Conservation (phyloP, 2,888 invertebrate species). For the Pterostichus niger region DNA sequence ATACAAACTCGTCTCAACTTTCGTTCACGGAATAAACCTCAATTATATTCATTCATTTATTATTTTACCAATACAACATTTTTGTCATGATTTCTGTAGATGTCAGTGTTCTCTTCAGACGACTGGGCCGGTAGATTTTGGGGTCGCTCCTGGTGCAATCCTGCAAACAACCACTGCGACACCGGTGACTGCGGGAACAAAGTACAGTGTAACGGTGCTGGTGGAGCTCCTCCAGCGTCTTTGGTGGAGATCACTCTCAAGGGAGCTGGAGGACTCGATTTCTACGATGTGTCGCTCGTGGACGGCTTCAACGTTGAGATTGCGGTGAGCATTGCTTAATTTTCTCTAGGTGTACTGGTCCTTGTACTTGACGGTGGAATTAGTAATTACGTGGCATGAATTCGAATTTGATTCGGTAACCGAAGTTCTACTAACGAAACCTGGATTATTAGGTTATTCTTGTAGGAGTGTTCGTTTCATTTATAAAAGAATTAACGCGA, state of each 20-base stretch:
- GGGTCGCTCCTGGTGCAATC: constrained; percentile 74
- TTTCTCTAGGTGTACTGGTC: no score
- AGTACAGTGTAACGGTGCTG: constrained; percentile 74
- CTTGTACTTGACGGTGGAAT: no score
- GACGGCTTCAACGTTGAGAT: constrained; percentile 77
- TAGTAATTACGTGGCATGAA: no score
- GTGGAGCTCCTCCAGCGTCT: constrained; percentile 75
- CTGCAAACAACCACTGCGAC: constrained; percentile 70
- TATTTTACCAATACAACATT: background rate
- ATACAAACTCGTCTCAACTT: no score
- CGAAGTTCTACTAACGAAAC: no score
- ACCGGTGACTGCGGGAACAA: constrained; percentile 74
- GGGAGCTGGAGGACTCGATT: constrained; percentile 73
- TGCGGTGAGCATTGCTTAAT: constrained; percentile 68
- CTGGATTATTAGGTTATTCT: no score
- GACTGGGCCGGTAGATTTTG: constrained; percentile 74
- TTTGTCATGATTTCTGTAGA: constrained; percentile 1
- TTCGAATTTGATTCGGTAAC: no score
- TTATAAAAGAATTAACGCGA: no score
- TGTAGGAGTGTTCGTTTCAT: no score
- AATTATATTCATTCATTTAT: no score
- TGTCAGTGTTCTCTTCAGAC: constrained; percentile 63
- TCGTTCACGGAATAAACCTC: no score
- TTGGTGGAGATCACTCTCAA: constrained; percentile 76
- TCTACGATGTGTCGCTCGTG: constrained; percentile 77